Evolutionary conservation across 2,888 invertebrate species (phyloP), one percentile per base, ranked within the genome.

Genomic region (Yponomeuta cagnagella): DNA sequence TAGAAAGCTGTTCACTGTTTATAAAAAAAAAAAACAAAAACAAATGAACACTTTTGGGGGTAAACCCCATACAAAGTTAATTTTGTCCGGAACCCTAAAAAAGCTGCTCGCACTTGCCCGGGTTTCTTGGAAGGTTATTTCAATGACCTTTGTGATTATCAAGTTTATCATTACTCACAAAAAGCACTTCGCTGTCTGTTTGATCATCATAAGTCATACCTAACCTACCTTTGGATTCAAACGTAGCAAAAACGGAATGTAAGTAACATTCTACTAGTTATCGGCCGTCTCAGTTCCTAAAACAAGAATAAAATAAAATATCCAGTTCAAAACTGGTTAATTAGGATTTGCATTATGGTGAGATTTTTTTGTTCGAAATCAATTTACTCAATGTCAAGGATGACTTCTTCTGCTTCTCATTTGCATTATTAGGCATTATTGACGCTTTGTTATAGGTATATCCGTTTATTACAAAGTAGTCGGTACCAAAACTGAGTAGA

Each of bases 351-450:
- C 52, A 58, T 15, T 58, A 5, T 15, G 52, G 15, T 43, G 15
- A 58, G 52, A 58, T 58, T 58, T 58, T 52, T 58, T 58, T 58
- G 52, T 58, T 58, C 8, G 43, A 58, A 58, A 58, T 58, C 52
- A 58, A 58, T 58, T 58, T 58, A 58, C 15, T 58, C 52, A 58
- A 15, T 58, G 52, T 58, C 15, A 15, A 15, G 52, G 52, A 58
- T 15, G 52, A 58, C 52, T 58, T 58, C 52, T 58, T 58, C 15
- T 2, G 52, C 15, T 12, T 9, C 52, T 58, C 52, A 58, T 58
- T 58, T 58, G 15, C 52, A 58, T 58, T 58, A 8, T 3, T 43
- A 15, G 15, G 12, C 3, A 3, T 58, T 3, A 58, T 15, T 58
- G 15, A 15, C 15, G 52, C 15, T 58, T 58, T 15, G 52, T 15